These are phyloP conservation scores for Phrixothrix hirtus DNA, from an alignment of 2,888 invertebrate genomes.

Conservation along the genomic window DNA sequence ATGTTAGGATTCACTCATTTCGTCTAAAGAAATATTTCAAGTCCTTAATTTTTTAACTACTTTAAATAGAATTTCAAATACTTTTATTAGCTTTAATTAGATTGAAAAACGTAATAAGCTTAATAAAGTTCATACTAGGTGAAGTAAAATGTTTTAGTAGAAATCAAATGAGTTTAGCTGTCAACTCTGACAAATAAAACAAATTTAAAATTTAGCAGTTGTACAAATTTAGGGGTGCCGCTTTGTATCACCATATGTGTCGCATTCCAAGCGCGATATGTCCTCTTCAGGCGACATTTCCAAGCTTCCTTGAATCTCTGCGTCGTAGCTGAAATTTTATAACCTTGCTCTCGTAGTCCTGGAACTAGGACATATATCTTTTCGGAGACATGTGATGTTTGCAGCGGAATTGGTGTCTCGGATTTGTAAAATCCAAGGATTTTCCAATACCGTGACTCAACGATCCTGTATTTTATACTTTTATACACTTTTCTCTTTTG, in stretches of 20 bases:
- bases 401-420: conserved; percentile 37
- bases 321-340: conserved; percentile 32
- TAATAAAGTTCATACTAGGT: no score
- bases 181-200: conserved; percentile 30
- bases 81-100: no score
- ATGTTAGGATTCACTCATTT: no score
- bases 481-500: conserved; percentile 23
- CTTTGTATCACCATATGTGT: conserved; percentile 43
- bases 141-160: conserved; percentile 10
- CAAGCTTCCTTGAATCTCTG: conserved; percentile 35
- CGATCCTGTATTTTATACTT: conserved; percentile 26
- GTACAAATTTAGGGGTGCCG: conserved; percentile 26
- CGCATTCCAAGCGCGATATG: conserved; percentile 39
- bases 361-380: conserved; percentile 38
- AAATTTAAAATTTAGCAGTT: conserved; percentile 28
- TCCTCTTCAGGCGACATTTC: conserved; percentile 36
- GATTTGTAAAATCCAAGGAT: conserved; percentile 36
- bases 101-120: no score
- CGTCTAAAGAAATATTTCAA: no score
- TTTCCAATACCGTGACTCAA: conserved; percentile 28
- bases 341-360: conserved; percentile 31
- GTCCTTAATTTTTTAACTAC: no score
- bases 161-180: conserved; percentile 25
- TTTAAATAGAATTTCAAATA: no score
- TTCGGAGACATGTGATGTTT: conserved; percentile 36